Conservation (phyloP, 1,140 invertebrate genomes). For the Temnothorax curvispinosus region DNA sequence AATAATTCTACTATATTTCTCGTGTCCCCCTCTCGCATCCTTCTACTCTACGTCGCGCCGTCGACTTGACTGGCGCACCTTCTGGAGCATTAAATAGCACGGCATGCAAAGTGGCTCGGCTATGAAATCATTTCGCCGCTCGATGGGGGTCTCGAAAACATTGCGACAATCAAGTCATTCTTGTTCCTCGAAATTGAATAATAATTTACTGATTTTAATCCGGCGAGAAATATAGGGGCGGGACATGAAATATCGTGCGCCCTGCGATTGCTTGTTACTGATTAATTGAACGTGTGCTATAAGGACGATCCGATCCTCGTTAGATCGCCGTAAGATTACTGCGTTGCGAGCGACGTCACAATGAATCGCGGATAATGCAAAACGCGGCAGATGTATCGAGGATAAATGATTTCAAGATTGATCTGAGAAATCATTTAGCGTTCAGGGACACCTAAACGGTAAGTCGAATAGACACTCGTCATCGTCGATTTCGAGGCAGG, state of each 20-base stretch:
- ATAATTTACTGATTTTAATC: conserved; percentile 1
- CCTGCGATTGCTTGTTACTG: not conserved
- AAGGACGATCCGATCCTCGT: not conserved
- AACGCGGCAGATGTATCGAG: conserved; percentile 23
- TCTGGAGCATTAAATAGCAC: conserved; percentile 55
- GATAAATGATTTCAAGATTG: conserved; percentile 41
- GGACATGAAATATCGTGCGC: not conserved
- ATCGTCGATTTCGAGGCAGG: conserved; percentile 56
- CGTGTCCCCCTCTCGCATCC: not conserved
- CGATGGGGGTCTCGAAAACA: conserved; percentile 6
- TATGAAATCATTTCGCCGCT: conserved; percentile 55
- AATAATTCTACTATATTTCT: conserved; percentile 48
- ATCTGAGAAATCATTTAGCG: conserved; percentile 54
- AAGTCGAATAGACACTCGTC: conserved; percentile 40
- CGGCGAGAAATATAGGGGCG: not conserved
- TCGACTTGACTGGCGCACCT: conserved; percentile 50
- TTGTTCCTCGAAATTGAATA: not conserved
- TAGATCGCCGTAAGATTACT: conserved; percentile 23
- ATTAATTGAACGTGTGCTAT: conserved; percentile 9
- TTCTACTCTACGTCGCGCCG: not conserved
- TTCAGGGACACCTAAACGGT: conserved; percentile 43
- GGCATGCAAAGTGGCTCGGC: conserved; percentile 40
- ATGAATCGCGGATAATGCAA: conserved; percentile 35
- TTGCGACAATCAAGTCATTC: not conserved
- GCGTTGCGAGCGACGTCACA: conserved; percentile 2